Evolutionary conservation across 2,113 vertebrate genomes (phyloP).

Genomic region (Labeo catla): DNA sequence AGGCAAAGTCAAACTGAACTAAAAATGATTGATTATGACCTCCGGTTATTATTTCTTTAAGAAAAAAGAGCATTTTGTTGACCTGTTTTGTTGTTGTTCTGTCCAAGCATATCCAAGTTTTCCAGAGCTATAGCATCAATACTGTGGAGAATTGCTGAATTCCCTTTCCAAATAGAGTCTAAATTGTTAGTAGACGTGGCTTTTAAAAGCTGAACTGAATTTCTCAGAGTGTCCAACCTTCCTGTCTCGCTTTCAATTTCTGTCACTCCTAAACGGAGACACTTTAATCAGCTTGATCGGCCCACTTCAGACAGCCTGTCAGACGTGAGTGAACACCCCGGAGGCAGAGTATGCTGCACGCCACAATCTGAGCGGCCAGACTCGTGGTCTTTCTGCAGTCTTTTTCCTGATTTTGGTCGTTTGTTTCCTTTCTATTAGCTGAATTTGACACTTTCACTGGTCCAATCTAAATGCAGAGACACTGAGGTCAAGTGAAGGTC

Average conservation of each 20-base stretch:
- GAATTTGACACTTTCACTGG: not conserved
- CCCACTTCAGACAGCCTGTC: slow-evolving; percentile 58
- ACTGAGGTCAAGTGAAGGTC: slow-evolving; percentile 1
- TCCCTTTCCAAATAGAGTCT: slow-evolving; percentile 35
- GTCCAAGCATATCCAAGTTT: not conserved
- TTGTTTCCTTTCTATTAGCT: not conserved
- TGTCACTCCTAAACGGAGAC: slow-evolving; percentile 62
- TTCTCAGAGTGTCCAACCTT: slow-evolving; percentile 32
- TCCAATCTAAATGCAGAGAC: not conserved
- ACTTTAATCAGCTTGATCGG: slow-evolving; percentile 71
- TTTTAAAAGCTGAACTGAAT: slow-evolving; percentile 48
- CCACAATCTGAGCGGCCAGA: slow-evolving; percentile 55
- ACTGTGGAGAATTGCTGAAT: slow-evolving; percentile 35
- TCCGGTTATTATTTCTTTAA: not conserved
- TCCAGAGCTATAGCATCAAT: not conserved
- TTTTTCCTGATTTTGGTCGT: not conserved
- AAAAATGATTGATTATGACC: not conserved
- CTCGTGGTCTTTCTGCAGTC: not conserved
- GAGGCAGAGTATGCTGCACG: slow-evolving; percentile 26
- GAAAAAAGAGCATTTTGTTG: not conserved
- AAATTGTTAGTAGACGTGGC: slow-evolving; percentile 62
- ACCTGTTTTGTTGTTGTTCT: too few species aligned
- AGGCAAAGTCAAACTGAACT: not conserved
- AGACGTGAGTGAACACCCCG: slow-evolving; percentile 40
- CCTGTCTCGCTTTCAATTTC: slow-evolving; percentile 66